Conservation (phyloP, 1,140 invertebrate genomes). For the Liolophura sinensis region DNA sequence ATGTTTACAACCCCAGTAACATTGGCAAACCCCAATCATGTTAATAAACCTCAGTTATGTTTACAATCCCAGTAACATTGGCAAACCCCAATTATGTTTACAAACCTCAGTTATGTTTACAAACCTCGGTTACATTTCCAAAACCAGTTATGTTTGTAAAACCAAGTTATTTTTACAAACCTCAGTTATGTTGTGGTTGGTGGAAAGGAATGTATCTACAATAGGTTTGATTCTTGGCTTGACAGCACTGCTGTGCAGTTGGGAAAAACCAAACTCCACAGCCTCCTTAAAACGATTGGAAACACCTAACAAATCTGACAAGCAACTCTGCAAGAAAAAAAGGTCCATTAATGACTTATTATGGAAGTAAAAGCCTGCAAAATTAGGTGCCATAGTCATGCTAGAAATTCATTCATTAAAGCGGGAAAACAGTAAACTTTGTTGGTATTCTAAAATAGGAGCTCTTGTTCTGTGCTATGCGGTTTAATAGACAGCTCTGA, state of each 20-base stretch:
- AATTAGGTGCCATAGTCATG: slow-evolving; percentile 8
- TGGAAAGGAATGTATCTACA: slow-evolving; percentile 78
- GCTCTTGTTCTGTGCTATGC: no score
- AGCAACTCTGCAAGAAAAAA: slow-evolving; percentile 57
- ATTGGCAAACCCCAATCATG: no score
- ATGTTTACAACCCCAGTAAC: no score
- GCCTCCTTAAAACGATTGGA: slow-evolving; percentile 76
- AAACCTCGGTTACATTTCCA: no score
- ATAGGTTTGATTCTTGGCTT: slow-evolving; percentile 86
- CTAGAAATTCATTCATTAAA: slow-evolving; percentile 7
- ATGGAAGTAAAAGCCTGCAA: no score
- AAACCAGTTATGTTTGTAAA: no score
- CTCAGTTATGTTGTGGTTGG: slow-evolving; percentile 81
- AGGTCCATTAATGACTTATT: slow-evolving; percentile 1
- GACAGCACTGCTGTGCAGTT: slow-evolving; percentile 78
- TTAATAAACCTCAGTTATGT: no score
- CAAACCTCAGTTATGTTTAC: background rate
- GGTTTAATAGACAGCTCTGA: no score
- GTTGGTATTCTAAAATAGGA: no score
- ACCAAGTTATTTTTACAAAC: no score
- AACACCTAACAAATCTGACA: slow-evolving; percentile 75
- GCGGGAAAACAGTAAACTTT: slow-evolving; percentile 6
- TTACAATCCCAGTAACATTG: no score
- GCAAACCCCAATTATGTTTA: background rate
- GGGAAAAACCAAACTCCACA: slow-evolving; percentile 82